Evolutionary conservation across 2,797 vertebrate genomes (phyloP).

Genomic region (Danio kyathit): DNA sequence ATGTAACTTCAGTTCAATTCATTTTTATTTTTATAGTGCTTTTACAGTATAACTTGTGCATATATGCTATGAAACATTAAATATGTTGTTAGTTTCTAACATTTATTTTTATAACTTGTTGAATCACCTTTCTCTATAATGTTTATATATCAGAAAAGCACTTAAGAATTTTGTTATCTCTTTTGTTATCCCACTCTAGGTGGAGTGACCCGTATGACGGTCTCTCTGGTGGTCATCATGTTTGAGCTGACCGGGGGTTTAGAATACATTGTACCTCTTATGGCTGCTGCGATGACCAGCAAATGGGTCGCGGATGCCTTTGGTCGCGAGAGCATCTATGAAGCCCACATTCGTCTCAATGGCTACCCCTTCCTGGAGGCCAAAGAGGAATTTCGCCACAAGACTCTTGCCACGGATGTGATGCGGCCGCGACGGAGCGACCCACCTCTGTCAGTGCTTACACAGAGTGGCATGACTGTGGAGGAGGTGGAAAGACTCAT

Average conservation of each 20-base stretch:
- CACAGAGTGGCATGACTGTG: conserved; percentile 91
- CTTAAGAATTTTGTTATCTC: neutral
- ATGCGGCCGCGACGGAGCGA: conserved; percentile 90
- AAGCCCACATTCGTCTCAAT: conserved; percentile 94
- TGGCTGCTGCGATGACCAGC: conserved; percentile 98
- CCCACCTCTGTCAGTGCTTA: conserved; percentile 87
- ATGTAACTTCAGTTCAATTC: too few relatives aligned
- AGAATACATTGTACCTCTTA: conserved; percentile 98
- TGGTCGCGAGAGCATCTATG: conserved; percentile 94
- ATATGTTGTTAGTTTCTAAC: too few relatives aligned
- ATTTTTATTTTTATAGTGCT: too few relatives aligned
- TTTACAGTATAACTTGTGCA: too few relatives aligned
- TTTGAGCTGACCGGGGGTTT: conserved; percentile 96
- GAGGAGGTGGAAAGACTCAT: conserved; percentile 85
- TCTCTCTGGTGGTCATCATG: conserved; percentile 98
- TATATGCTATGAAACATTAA: too few relatives aligned
- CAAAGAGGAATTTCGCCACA: conserved; percentile 96
- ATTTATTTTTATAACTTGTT: neutral
- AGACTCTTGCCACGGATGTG: conserved; percentile 93
- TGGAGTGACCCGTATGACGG: conserved; percentile 96
- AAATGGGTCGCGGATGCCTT: conserved; percentile 98
- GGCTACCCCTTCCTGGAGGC: conserved; percentile 97
- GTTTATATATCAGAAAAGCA: too few relatives aligned
- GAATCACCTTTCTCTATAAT: neutral
- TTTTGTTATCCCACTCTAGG: conserved; percentile 77